Percentiles rank a stretch among this genome's conserved stretches.
These are phyloP conservation scores for Parapsyche elsis DNA, from an alignment of 1,140 invertebrate genomes.

Conservation along the genomic window DNA sequence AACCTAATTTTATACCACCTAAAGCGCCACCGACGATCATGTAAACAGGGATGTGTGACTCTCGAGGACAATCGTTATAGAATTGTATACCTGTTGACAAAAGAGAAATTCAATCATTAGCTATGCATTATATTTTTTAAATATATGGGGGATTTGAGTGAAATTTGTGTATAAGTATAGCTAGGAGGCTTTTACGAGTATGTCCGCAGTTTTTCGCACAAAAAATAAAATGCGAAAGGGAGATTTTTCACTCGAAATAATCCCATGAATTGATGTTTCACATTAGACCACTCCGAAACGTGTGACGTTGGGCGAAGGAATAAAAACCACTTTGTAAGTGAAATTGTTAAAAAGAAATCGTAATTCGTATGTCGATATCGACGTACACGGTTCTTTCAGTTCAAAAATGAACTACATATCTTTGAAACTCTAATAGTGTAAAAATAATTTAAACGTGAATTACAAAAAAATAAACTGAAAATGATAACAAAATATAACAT, in stretches of 20 bases:
- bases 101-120: neutral
- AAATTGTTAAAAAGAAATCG: neutral
- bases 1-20: slow-evolving; percentile 76
- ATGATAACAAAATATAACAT: too few relatives aligned
- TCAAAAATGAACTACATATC: too few relatives aligned
- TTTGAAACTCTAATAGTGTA: too few relatives aligned
- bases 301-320: neutral
- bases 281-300: too few relatives aligned
- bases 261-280: slow-evolving; percentile 17
- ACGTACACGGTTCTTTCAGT: too few relatives aligned
- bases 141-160: too few relatives aligned
- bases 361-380: too few relatives aligned
- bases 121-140: too few relatives aligned
- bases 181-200: too few relatives aligned
- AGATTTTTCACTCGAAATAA: slow-evolving; percentile 34
- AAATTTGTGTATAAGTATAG: neutral
- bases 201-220: too few relatives aligned
- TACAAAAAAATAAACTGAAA: too few relatives aligned
- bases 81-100: slow-evolving; percentile 78
- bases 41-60: slow-evolving; percentile 83
- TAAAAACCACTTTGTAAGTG: neutral
- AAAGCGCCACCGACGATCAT: slow-evolving; percentile 83
- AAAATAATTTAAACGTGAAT: too few relatives aligned
- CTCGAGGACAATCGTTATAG: slow-evolving; percentile 80
- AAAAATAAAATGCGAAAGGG: neutral